A percentile compares a stretch with the other conserved stretches of the same genome.
These are phyloP conservation scores for Pachypanchax playfairii DNA, from an alignment of 2,113 vertebrate species.

Conservation along the genomic window DNA sequence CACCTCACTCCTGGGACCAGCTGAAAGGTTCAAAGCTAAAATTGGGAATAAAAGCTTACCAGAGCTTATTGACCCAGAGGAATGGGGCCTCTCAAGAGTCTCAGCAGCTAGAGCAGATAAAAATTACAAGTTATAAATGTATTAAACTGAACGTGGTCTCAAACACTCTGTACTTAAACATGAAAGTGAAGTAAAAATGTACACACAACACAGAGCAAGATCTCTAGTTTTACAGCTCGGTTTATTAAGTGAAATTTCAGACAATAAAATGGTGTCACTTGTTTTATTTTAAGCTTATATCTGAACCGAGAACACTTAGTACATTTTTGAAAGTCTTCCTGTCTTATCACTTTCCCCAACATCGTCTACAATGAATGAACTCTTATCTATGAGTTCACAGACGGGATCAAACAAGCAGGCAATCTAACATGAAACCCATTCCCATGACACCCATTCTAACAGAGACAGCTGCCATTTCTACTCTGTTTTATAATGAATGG, in stretches of 20 bases:
- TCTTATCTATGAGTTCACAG: constrained; percentile 64
- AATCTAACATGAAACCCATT: constrained; percentile 49
- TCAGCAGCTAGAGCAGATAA: constrained; percentile 65
- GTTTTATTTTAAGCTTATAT: not conserved
- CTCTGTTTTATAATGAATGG: no score
- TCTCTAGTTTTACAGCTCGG: not conserved
- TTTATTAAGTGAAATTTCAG: no score
- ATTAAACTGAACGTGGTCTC: not conserved
- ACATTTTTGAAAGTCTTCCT: not conserved
- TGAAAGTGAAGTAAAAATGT: not conserved
- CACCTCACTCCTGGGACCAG: not conserved
- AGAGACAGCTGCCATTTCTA: no score
- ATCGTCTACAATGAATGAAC: constrained; percentile 23
- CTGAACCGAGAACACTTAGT: not conserved
- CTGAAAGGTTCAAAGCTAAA: constrained; percentile 12
- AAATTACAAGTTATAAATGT: constrained; percentile 47
- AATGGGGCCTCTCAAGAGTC: constrained; percentile 73
- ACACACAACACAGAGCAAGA: not conserved
- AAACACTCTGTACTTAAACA: constrained; percentile 1
- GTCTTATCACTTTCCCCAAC: constrained; percentile 33
- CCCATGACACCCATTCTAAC: constrained; percentile 42
- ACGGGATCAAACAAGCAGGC: constrained; percentile 38
- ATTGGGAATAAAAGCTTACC: constrained; percentile 65
- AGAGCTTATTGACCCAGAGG: constrained; percentile 75
- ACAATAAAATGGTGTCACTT: not conserved